Evolutionary conservation across 2,113 vertebrate genomes (phyloP).

Genomic region (Vombatus ursinus): DNA sequence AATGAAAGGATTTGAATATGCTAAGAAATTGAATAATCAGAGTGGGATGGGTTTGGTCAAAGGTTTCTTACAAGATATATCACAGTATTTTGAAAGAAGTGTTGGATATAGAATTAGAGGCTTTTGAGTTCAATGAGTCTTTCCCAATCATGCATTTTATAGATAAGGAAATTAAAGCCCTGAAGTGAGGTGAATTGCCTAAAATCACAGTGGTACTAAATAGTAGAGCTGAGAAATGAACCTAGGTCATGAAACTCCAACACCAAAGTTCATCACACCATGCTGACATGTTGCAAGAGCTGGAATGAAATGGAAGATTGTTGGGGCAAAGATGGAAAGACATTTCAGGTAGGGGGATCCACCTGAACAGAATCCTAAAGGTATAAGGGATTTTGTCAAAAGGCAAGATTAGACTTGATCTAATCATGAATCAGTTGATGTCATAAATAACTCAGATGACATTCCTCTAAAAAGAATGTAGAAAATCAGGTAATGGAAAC

Average conservation of each 20-base stretch:
- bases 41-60: background rate
- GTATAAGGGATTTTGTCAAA: background rate
- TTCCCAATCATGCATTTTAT: background rate
- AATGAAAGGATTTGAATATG: background rate
- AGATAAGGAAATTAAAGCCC: background rate
- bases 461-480: constrained; percentile 28
- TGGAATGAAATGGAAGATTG: background rate
- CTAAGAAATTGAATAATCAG: background rate
- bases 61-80: background rate
- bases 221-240: background rate
- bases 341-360: background rate
- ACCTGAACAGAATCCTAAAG: background rate
- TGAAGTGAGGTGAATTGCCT: background rate
- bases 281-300: background rate
- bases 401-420: constrained; percentile 19
- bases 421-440: constrained; percentile 26
- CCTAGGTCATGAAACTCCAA: background rate
- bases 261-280: background rate
- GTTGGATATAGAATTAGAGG: background rate
- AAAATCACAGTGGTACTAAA: background rate
- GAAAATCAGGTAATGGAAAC: constrained; percentile 10
- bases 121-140: background rate
- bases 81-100: background rate
- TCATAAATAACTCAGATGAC: constrained; percentile 6
- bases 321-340: constrained; percentile 9